phyloP scores from a whole-genome alignment of 2,113 vertebrate genomes.

The Actenoides lindsayi region DNA sequence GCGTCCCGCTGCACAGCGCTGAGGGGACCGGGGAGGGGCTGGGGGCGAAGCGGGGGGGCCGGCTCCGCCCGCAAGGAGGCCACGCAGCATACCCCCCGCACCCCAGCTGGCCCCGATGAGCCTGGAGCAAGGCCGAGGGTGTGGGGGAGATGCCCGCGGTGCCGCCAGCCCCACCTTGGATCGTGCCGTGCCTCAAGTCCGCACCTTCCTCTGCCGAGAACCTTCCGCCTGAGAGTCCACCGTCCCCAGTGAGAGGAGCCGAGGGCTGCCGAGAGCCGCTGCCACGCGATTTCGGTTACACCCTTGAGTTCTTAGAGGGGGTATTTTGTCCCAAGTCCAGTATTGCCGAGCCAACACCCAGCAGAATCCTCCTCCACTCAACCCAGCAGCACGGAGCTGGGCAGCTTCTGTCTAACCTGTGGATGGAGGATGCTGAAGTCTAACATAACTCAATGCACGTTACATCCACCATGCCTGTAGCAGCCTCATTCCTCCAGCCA shows the following conservation, averaged over 20 bases:
- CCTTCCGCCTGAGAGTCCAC: background rate
- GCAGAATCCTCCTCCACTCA: background rate
- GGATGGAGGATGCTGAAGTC: background rate
- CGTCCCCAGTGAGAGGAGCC: accelerated
- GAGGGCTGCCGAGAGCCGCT: background rate
- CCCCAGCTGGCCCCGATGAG: accelerated
- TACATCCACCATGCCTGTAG: no score
- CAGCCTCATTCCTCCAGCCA: accelerated
- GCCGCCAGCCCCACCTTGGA: background rate
- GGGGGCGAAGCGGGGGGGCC: background rate
- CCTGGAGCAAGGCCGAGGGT: no score
- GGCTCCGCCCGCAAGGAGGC: background rate
- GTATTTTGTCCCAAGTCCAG: background rate
- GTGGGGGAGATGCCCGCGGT: background rate
- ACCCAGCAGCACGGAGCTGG: background rate
- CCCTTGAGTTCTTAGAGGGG: background rate
- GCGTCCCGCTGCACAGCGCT: background rate
- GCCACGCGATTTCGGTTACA: accelerated
- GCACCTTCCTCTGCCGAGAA: background rate
- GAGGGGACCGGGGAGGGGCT: background rate
- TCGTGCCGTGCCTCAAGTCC: accelerated
- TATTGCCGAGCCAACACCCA: background rate
- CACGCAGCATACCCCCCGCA: background rate
- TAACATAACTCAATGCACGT: background rate
- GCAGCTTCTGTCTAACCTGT: background rate